These are phyloP conservation scores for Platycercus adscitus DNA, from an alignment of 2,113 vertebrate species.

Conservation along the genomic window DNA sequence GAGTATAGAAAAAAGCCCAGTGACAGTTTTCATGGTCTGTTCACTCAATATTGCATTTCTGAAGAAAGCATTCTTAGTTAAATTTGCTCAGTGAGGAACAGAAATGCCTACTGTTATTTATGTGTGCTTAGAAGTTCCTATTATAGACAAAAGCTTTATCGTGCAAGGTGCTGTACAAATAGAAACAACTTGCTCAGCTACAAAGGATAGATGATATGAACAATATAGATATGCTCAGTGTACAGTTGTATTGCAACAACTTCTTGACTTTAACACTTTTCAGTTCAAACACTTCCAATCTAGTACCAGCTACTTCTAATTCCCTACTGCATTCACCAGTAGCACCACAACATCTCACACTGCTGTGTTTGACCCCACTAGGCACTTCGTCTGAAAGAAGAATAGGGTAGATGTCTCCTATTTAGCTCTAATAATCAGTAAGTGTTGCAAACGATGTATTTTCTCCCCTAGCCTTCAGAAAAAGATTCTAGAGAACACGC, in stretches of 20 bases:
- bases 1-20: slow-evolving; percentile 37
- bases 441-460: rapidly evolving
- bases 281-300: background rate
- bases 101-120: slow-evolving; percentile 30
- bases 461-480: background rate
- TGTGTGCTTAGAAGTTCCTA: background rate
- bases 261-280: background rate
- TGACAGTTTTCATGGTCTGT: slow-evolving; percentile 60
- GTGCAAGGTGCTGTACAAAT: background rate
- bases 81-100: slow-evolving; percentile 40
- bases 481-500: background rate
- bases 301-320: background rate
- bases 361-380: background rate
- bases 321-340: background rate
- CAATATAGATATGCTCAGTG: background rate
- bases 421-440: background rate
- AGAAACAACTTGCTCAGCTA: background rate
- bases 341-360: background rate
- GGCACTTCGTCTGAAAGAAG: background rate
- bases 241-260: background rate
- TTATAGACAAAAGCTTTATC: background rate
- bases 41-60: slow-evolving; percentile 44
- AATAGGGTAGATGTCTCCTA: rapidly evolving
- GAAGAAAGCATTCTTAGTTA: slow-evolving; percentile 48
- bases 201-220: background rate